Conservation (phyloP, 64 coral and sea anemone genomes). For the Pocillopora damicornis region DNA sequence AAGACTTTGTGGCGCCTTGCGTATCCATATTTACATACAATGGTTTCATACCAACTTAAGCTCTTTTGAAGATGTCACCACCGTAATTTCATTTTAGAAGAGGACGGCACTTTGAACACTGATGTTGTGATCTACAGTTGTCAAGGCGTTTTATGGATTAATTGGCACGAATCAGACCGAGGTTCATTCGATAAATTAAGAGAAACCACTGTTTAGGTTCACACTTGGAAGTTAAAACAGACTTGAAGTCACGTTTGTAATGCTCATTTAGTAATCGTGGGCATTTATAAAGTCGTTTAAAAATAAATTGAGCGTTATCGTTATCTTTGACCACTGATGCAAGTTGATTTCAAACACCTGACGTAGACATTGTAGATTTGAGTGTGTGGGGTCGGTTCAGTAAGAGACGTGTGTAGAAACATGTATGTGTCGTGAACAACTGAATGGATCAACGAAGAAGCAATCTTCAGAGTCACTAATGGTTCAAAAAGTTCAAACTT, state of each 20-base stretch:
- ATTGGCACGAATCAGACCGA: too few relatives aligned
- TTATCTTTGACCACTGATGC: background rate
- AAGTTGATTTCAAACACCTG: background rate
- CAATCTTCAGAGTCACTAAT: background rate
- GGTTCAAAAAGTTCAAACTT: background rate
- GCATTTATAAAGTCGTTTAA: background rate
- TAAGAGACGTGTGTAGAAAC: background rate
- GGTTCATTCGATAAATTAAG: too few relatives aligned
- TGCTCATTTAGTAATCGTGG: background rate
- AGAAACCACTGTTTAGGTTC: background rate
- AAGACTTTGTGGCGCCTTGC: background rate
- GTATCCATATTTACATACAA: background rate
- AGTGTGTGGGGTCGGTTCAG: background rate
- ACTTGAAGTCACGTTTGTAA: background rate
- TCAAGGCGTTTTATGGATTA: too few relatives aligned
- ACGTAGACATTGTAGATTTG: background rate
- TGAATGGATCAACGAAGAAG: background rate
- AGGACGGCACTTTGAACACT: background rate
- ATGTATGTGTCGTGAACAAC: too few relatives aligned
- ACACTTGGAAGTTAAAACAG: background rate
- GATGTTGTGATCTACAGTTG: too few relatives aligned
- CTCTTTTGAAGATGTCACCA: background rate
- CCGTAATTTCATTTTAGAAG: background rate
- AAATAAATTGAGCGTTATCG: background rate
- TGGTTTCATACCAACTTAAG: background rate